Base-by-base conservation (phyloP, 2,888 invertebrate genomes). In the Ectemnius cavifrons region DNA sequence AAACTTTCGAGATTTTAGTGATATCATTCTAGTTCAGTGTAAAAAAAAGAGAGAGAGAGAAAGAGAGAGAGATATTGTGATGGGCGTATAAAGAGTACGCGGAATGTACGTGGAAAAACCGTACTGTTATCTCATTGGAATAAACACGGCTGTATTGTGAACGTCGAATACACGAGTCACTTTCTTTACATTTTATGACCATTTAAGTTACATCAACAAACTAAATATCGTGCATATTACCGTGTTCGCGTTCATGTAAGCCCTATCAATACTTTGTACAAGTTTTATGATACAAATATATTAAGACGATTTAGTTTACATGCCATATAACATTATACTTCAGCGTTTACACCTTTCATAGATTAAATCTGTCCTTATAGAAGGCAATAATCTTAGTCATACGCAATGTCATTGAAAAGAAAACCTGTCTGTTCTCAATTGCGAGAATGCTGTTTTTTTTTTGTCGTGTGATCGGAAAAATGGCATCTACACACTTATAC, bases 241-340 rank as follows among this genome's bases (percentile, higher is more conserved):
- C 78, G 77, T 86, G 85, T 85, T 82, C 84, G 76, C 76, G 67
- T 84, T 83, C 80, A 82, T 83, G 86, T 86, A 87, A 87, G 85
- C 88, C 84, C 87, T 89, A 89, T 89, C 87, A 85, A 89, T 90
- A 89, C 88, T 90, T 90, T 90, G 89, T 90, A 90, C 90, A 90
- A 88, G 84, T 86, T 89, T 87, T 89, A 90, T 90, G 85, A 87
- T 89, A 90, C 89, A 90, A 89, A 90, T 88, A 88, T 88, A 89
- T 89, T 89, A 89, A 86, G 89, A 88, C 80, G 84, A 82, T 85
- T 82, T 83, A 85, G 84, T 88, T 87, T 83, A 80, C 82, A 82
- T 81, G 78, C 70, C 71, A 72, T 79, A 79, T 58, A 77, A 77
- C 71, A 69, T 78, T 76, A 77, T 75, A 78, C 67, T 83, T 79